Evolutionary conservation across 2,113 vertebrate genomes (phyloP).

Genomic region (Solea senegalensis): DNA sequence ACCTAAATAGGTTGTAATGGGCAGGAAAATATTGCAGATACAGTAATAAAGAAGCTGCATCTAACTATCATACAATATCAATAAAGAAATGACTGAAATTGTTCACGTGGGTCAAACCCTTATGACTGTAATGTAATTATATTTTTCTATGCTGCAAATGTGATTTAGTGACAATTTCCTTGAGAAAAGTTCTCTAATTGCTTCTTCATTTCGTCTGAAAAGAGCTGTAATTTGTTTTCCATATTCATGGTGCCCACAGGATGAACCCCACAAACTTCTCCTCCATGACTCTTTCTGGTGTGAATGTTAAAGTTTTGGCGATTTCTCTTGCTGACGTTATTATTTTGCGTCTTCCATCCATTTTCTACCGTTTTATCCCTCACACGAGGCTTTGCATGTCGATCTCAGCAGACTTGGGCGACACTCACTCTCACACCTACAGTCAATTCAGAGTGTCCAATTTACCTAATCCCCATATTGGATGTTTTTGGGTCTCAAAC

Average conservation of each 20-base stretch:
- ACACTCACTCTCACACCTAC: too few relatives aligned
- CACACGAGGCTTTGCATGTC: too few relatives aligned
- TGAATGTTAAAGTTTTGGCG: too few relatives aligned
- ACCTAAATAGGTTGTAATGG: conserved; percentile 40
- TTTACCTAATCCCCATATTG: too few relatives aligned
- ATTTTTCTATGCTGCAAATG: conserved; percentile 1
- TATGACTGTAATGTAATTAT: conserved; percentile 8
- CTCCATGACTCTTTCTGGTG: not conserved
- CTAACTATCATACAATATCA: conserved; percentile 20
- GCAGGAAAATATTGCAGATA: conserved; percentile 36
- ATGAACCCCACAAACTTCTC: not conserved
- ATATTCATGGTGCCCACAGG: not conserved
- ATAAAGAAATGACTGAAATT: conserved; percentile 26
- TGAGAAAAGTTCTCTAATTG: not conserved
- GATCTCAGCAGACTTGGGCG: too few relatives aligned
- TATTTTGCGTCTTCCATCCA: too few relatives aligned
- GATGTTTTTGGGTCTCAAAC: too few relatives aligned
- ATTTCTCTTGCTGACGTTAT: too few relatives aligned
- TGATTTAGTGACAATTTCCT: conserved; percentile 3
- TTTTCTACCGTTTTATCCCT: too few relatives aligned
- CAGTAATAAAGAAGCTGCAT: conserved; percentile 22
- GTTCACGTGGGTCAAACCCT: conserved; percentile 4
- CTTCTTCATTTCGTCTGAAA: not conserved
- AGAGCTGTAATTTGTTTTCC: not conserved
- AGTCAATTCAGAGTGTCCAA: too few relatives aligned